Evolutionary conservation across 2,888 invertebrate genomes (phyloP), one percentile per base, ranked within the genome.

Genomic region (Lacanobia oleracea): DNA sequence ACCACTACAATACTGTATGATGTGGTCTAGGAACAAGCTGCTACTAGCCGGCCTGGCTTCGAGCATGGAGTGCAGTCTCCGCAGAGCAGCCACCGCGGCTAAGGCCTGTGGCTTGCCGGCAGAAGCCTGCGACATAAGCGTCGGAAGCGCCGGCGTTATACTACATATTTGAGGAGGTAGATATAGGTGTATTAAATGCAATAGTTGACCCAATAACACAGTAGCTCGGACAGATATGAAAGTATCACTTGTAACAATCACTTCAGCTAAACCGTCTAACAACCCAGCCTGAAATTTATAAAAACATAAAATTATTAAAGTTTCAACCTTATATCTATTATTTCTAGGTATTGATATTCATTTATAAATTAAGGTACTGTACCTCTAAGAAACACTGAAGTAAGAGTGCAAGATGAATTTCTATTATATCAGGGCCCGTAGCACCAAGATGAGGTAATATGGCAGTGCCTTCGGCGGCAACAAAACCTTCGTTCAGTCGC

Each of bases 161-260:
- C 98, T 97, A 92, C 98, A 98, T 88, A 98, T 98, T 91, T 98
- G 98, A 63, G 98, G 97, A 67, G 99, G 99, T 90, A 99, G 96
- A 86, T 98, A 97, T 66, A 97, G 96, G 93, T 98, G 98, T 88
- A 98, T 98, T 91, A 99, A 96, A 94, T 99, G 98, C 87, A 99
- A 95, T 67, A 99, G 96, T 94, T 99, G 98, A 73, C 98, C 98
- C 85, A 99, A 96, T 70, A 99, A 95, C 83, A 99, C 98, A 23
- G 99, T 99, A 63, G 99, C 98, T 85, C 99, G 97, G 82, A 99
- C 98, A 75, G 98, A 99, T 87, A 99, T 97, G 91, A 98, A 98
- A 23, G 98, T 98, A 91, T 99, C 99, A 90, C 98, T 98, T 67
- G 98, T 97, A 56, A 98, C 97, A 83, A 99, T 98, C 45, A 99